Conservation (phyloP, 1,140 invertebrate genomes). For the Heliothis subflexa region DNA sequence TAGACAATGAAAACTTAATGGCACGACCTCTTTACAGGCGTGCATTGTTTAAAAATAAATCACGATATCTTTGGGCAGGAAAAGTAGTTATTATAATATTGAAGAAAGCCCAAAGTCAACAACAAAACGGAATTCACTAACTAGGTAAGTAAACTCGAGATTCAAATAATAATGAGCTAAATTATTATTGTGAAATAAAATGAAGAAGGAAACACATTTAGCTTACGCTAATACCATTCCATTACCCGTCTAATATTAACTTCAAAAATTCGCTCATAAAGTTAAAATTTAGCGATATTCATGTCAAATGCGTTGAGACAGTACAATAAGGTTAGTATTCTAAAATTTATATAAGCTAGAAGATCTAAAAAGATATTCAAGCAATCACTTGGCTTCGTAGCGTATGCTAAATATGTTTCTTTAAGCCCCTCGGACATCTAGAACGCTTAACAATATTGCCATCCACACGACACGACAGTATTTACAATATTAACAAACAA, state of each 20-base stretch:
- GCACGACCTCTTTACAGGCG: slow-evolving; percentile 22
- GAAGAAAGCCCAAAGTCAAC: slow-evolving; percentile 1
- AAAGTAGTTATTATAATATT: slow-evolving; percentile 18
- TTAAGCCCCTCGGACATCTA: slow-evolving; percentile 25
- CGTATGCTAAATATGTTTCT: slow-evolving; percentile 40
- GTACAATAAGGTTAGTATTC: slow-evolving; percentile 37
- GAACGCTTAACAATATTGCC: slow-evolving; percentile 56
- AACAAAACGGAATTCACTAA: slow-evolving; percentile 22
- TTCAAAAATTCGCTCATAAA: slow-evolving; percentile 13
- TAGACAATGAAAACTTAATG: slow-evolving; percentile 79
- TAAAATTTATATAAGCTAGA: slow-evolving; percentile 13
- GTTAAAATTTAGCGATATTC: not conserved
- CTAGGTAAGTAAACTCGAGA: slow-evolving; percentile 48
- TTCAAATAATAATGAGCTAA: slow-evolving; percentile 51
- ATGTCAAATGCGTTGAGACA: slow-evolving; percentile 27
- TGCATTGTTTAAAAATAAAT: slow-evolving; percentile 23
- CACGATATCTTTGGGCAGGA: slow-evolving; percentile 7
- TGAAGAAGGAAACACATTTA: slow-evolving; percentile 33
- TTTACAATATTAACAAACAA: slow-evolving; percentile 73
- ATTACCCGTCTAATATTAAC: not conserved
- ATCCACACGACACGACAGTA: slow-evolving; percentile 81
- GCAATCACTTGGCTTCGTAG: not conserved
- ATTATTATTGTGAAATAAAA: slow-evolving; percentile 7
- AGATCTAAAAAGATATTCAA: slow-evolving; percentile 35
- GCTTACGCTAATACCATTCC: slow-evolving; percentile 11